Evolutionary conservation across 2,113 vertebrate genomes (phyloP).

Genomic region (Narcine bancroftii): DNA sequence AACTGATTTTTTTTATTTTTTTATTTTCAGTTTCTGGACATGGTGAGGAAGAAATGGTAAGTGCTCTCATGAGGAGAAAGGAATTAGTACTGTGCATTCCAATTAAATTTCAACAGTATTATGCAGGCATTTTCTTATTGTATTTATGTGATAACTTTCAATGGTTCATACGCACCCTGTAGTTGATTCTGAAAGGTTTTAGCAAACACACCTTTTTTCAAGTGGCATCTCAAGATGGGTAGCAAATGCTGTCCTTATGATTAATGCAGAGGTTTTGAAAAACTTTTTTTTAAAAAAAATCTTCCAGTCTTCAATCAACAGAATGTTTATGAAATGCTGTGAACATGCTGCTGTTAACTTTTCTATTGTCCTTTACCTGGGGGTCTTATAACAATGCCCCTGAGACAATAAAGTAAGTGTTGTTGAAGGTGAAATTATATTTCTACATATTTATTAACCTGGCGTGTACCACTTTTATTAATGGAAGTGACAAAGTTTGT

Average conservation of each 20-base stretch:
- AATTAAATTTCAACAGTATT: not conserved
- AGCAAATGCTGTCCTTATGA: no score
- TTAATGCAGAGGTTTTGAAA: no score
- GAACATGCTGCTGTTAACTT: not conserved
- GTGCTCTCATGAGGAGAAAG: slow-evolving; percentile 43
- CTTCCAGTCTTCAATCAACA: no score
- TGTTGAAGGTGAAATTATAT: not conserved
- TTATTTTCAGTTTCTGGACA: slow-evolving; percentile 68
- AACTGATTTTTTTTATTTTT: slow-evolving; percentile 6
- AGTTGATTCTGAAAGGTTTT: no score
- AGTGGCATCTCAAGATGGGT: no score
- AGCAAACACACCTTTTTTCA: no score
- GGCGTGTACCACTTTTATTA: not conserved
- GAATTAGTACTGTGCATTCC: not conserved
- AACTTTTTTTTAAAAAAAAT: no score
- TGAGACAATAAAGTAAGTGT: not conserved
- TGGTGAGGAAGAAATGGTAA: slow-evolving; percentile 77
- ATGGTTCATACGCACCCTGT: no score
- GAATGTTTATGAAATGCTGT: not conserved
- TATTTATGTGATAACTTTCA: no score
- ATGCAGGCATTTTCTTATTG: no score
- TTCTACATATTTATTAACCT: not conserved
- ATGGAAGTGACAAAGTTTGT: not conserved
- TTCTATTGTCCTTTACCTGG: not conserved
- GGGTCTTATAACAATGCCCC: not conserved